Evolutionary conservation across 2,888 invertebrate species (phyloP), one percentile per base, ranked within the genome.

Genomic region (Fissipunctia ypsillon): DNA sequence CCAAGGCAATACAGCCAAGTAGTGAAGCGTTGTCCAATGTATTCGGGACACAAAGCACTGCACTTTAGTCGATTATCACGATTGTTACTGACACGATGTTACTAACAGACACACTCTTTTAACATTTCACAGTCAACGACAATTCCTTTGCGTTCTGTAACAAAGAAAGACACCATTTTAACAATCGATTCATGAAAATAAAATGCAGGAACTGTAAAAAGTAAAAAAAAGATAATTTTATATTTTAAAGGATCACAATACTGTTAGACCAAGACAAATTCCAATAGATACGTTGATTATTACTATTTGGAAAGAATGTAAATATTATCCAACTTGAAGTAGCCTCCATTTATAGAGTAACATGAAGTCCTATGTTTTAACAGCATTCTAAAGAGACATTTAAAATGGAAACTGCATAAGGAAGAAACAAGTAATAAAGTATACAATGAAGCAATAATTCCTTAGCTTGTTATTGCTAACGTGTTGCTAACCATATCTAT

Each of bases 1-100:
- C 94, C 94, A 94, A 94, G 92, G 89, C 88, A 90, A 90, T 81
- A 90, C 91, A 87, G 91, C 90, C 89, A 83, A 87, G 84, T 88
- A 79, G 79, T 84, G 77, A 88, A 91, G 86, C 84, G 87, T 85
- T 85, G 90, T 91, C 88, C 90, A 90, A 90, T 87, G 80, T 83
- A 88, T 88, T 84, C 87, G 73, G 87, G 89, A 90, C 88, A 88
- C 86, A 81, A 66, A 81, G 80, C 91, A 93, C 93, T 90, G 83
- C 92, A 93, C 92, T 87, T 75, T 80, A 90, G 86, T 88, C 86
- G 86, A 83, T 87, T 80, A 81, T 78, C 83, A 84, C 87, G 86
- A 77, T 72, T 73, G 80, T 83, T 79, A 79, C 78, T 83, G 83
- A 78, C 86, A 86, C 77, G 80, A 83, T 31, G 67, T 63, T 74